Conservation (phyloP, 2,113 vertebrate genomes). For the Thryonomys swinderianus region DNA sequence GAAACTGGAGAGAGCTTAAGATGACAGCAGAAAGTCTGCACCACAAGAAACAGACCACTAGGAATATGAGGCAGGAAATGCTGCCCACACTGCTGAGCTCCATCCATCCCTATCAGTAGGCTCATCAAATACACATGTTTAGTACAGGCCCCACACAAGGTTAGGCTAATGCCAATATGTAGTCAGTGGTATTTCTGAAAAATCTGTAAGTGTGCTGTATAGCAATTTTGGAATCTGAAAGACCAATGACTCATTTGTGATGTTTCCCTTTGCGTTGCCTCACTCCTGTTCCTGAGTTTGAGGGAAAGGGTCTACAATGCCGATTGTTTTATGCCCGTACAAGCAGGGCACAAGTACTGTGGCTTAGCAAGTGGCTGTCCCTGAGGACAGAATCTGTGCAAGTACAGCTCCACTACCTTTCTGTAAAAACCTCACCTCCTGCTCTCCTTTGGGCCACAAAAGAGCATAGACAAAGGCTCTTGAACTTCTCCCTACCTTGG, state of each 20-base stretch:
- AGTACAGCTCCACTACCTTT: not conserved
- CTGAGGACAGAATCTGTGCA: not conserved
- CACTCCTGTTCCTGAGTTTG: conserved; percentile 12
- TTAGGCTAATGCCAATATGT: not conserved
- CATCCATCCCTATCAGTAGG: not conserved
- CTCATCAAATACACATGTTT: not conserved
- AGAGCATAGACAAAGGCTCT: not conserved
- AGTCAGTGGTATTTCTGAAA: not conserved
- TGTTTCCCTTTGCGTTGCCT: not conserved
- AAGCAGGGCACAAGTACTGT: not conserved
- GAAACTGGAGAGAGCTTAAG: not conserved
- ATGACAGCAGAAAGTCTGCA: not conserved
- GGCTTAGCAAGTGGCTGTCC: not conserved
- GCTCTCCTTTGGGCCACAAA: not conserved
- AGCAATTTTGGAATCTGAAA: not conserved
- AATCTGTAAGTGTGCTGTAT: not conserved
- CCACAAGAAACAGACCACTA: not conserved
- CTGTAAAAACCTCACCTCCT: not conserved
- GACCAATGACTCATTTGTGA: not conserved
- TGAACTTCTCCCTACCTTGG: not conserved
- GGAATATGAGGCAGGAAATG: not conserved
- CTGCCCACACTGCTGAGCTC: not conserved
- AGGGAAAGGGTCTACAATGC: not conserved
- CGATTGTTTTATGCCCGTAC: not conserved
- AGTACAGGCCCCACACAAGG: rapidly evolving